Evolutionary conservation across 2,888 invertebrate genomes (phyloP).

Genomic region (Eledona agricola): DNA sequence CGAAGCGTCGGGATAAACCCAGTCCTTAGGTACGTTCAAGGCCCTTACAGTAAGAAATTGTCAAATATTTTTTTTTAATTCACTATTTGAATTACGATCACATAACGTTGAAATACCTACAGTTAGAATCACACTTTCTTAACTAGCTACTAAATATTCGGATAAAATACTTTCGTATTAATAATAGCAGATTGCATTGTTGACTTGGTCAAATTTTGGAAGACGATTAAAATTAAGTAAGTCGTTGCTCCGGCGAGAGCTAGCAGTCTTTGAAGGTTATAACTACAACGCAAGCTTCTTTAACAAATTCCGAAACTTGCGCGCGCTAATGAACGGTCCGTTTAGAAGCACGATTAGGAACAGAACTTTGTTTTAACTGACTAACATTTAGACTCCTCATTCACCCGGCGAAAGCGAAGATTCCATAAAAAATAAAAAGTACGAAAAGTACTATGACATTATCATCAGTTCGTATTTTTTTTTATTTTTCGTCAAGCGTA

Average conservation of each 20-base stretch:
- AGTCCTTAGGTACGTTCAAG: constrained; percentile 29
- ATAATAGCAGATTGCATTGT: constrained; percentile 27
- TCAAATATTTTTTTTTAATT: constrained; percentile 19
- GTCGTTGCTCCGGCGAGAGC: constrained; percentile 35
- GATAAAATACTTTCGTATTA: constrained; percentile 23
- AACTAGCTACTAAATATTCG: constrained; percentile 12
- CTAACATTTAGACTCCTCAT: constrained; percentile 20
- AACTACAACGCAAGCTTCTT: constrained; percentile 21
- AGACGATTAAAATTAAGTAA: constrained; percentile 37
- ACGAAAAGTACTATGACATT: constrained; percentile 24
- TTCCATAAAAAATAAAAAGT: constrained; percentile 19
- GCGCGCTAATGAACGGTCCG: constrained; percentile 14
- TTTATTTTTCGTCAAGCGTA: constrained; percentile 57
- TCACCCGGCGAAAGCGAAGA: constrained; percentile 26
- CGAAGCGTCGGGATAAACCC: constrained; percentile 11
- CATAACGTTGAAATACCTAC: constrained; percentile 29
- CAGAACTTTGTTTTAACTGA: constrained; percentile 30
- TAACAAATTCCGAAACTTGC: constrained; percentile 22
- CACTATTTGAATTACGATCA: constrained; percentile 28
- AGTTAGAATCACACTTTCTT: constrained; percentile 28
- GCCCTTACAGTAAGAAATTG: constrained; percentile 23
- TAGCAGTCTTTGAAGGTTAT: constrained; percentile 38
- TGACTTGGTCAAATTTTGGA: constrained; percentile 31
- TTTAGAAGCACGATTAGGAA: constrained; percentile 29
- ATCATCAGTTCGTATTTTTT: constrained; percentile 14